phyloP scores from a whole-genome alignment of 2,797 vertebrate species.

The Dicrostonyx torquatus region DNA sequence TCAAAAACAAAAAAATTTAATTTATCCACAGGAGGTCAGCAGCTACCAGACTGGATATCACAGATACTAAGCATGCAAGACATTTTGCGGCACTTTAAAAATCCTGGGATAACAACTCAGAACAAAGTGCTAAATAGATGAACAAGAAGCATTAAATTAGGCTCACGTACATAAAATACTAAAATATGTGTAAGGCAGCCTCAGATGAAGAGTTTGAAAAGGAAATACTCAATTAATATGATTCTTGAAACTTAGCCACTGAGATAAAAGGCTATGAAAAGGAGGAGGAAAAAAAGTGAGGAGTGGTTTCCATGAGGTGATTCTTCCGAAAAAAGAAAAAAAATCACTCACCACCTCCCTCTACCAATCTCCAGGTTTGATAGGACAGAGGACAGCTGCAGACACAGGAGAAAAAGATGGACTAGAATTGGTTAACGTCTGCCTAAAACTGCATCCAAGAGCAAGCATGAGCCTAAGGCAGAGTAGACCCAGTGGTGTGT shows the following conservation, averaged over 20 bases:
- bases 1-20: neutral
- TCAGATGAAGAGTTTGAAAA: neutral
- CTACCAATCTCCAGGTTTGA: neutral
- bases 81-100: neutral
- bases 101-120: neutral
- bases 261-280: constrained; percentile 41
- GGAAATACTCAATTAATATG: neutral
- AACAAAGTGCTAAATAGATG: neutral
- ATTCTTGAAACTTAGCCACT: neutral
- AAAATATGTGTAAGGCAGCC: neutral
- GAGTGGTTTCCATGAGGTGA: neutral
- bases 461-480: neutral
- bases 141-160: constrained; percentile 15
- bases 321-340: constrained; percentile 4
- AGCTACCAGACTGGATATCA: neutral
- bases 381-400: constrained; percentile 17
- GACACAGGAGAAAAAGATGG: neutral
- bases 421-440: neutral
- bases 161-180: neutral
- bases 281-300: neutral
- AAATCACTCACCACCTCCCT: neutral
- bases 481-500: neutral
- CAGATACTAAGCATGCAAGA: neutral
- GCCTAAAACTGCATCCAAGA: neutral
- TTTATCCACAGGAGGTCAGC: neutral